Evolutionary conservation across 92 coral and sea anemone genomes (phyloP), one percentile per base, ranked within the genome.

Genomic region (Umimayanthus kanabou): DNA sequence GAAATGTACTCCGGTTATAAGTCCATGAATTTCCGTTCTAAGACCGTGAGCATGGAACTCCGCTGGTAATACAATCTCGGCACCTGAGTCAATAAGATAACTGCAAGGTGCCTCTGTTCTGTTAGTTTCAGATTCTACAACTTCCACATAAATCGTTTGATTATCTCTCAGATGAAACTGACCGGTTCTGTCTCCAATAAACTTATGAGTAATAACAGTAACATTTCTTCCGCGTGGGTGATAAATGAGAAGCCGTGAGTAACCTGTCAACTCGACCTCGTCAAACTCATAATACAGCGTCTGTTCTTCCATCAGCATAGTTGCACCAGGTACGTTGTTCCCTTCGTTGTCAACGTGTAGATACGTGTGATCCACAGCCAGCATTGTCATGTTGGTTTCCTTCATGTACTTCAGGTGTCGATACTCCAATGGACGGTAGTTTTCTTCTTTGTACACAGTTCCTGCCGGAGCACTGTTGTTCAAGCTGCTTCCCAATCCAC

Each of bases 31-130:
- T 40, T 85, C 91, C 8, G 92, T 87, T 64, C 92, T 89, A 28
- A 92, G 66, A 8, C 94, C 94, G 78, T 90, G 94, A 25, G 81
- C 91, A 50, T 92, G 94, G 85, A 92, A 92, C 61, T 92, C 94
- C 20, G 89, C 91, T 50, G 94, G 94, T 3, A 90, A 84, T n/a
- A 92, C 73, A 74, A 92, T 89, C 80, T 92, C 94, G 14, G 86
- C 94, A 29, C 89, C 91, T 45, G 88, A 85, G 29, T 92, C 94
- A 87, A 92, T 76, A n/a, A 82, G 53, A 78, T 89, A 92, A 65
- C 94, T 92, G 29, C 94, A 92, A 40, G 94, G 92, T 72, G 94
- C 92, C 72, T 92, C 94, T 10, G 94, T 92, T 78, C 92, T 80
- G 71, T 90, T 92, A 20, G 87, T 90, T 80, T 89, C 78, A 23